phyloP scores from a whole-genome alignment of 2,888 invertebrate species.

The Caenorhabditis uteleia region DNA sequence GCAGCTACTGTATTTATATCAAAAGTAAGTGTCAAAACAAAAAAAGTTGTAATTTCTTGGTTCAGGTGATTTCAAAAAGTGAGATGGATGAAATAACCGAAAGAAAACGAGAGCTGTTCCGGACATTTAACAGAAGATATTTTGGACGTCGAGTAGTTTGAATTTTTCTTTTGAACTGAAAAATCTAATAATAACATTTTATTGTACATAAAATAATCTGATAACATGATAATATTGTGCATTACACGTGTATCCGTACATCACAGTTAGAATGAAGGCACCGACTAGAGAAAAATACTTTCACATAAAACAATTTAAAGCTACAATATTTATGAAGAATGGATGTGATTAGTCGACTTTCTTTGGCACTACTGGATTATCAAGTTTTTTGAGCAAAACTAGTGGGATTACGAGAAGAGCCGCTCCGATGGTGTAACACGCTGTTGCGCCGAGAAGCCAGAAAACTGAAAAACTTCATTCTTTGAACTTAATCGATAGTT shows the following conservation, averaged over 20 bases:
- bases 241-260: slow-evolving; percentile 18
- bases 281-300: neutral
- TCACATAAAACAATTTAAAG: slow-evolving; percentile 8
- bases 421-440: slow-evolving; percentile 84
- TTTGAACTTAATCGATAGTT: neutral
- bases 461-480: slow-evolving; percentile 76
- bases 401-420: slow-evolving; percentile 79
- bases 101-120: slow-evolving; percentile 27
- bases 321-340: neutral
- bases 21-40: slow-evolving; percentile 6
- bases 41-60: neutral
- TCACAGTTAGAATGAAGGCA: too few species aligned
- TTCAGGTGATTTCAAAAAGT: slow-evolving; percentile 29
- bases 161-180: slow-evolving; percentile 15
- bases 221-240: too few species aligned
- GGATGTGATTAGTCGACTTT: slow-evolving; percentile 11
- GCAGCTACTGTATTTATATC: slow-evolving; percentile 36
- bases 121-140: slow-evolving; percentile 31
- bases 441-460: slow-evolving; percentile 86
- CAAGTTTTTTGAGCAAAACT: slow-evolving; percentile 43
- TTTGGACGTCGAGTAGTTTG: too few species aligned
- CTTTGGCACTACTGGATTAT: slow-evolving; percentile 35
- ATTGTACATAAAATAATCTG: too few species aligned
- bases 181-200: too few species aligned
- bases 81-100: slow-evolving; percentile 43